Evolutionary conservation across 2,888 invertebrate genomes (phyloP).

Genomic region (Lissocephala sabroskyi): DNA sequence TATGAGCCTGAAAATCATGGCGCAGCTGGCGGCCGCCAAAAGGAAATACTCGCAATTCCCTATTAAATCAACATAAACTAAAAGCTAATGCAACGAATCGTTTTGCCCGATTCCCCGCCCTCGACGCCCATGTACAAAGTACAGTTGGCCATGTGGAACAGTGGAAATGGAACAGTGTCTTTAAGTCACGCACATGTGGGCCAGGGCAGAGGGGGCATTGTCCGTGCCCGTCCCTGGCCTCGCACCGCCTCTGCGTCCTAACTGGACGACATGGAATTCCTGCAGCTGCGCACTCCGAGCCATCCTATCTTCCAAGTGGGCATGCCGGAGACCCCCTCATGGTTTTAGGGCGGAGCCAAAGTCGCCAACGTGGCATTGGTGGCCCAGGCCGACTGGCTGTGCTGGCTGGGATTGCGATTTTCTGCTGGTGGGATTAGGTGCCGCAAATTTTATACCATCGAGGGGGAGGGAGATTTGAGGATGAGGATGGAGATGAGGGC

Average conservation of each 20-base stretch:
- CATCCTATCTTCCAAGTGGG: slow-evolving; percentile 42
- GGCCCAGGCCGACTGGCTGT: slow-evolving; percentile 32
- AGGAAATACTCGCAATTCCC: too few relatives aligned
- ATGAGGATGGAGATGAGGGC: too few relatives aligned
- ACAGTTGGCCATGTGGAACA: slow-evolving; percentile 27
- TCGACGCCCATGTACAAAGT: neutral
- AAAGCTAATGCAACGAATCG: slow-evolving; percentile 45
- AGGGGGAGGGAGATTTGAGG: slow-evolving; percentile 5
- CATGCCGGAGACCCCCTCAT: slow-evolving; percentile 23
- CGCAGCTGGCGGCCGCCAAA: too few relatives aligned
- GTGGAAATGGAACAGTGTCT: slow-evolving; percentile 44
- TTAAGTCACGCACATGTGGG: slow-evolving; percentile 13
- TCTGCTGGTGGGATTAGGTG: slow-evolving; percentile 44
- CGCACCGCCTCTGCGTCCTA: slow-evolving; percentile 30
- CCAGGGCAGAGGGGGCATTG: slow-evolving; percentile 2
- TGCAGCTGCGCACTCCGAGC: slow-evolving; percentile 51
- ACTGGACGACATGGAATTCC: slow-evolving; percentile 47
- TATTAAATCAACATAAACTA: too few relatives aligned
- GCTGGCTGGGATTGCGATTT: too few relatives aligned
- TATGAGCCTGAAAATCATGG: slow-evolving; percentile 51
- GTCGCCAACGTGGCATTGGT: slow-evolving; percentile 36
- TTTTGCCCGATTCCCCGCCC: neutral
- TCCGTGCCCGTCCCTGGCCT: slow-evolving; percentile 13
- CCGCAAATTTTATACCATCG: slow-evolving; percentile 18
- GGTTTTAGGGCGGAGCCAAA: slow-evolving; percentile 50